Evolutionary conservation across 2,797 vertebrate species (phyloP), one percentile per base, ranked within the genome.

Genomic region (Caiman crocodilus): DNA sequence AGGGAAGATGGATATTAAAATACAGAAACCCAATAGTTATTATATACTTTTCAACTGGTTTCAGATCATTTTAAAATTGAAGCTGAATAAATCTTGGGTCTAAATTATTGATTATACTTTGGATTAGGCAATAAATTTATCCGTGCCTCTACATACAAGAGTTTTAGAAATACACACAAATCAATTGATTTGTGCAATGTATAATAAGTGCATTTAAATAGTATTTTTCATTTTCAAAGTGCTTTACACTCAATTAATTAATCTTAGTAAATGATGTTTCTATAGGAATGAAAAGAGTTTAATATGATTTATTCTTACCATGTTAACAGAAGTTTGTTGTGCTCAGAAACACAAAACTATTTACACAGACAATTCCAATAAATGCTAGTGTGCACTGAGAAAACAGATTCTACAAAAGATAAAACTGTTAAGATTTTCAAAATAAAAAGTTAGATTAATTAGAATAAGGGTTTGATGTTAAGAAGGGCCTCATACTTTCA

Each of bases 401-500:
- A 75, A 57, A 20, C 76, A 78, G 23, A 64, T 32, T 30, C 30
- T 1, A 18, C 14, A 61, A 28, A 6, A 59, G 21, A 83, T 35
- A 90, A 1, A 90, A 1, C 14, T 5, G 2, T 0, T 26, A 42
- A 0, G 7, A 20, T 6, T 82, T 84, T 0, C 42, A 50, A 64
- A 35, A 26, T 13, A 25, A 17, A 11, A 50, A n/a, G 65, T 1
- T 76, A 67, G 26, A 58, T 1, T 26, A 59, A 20, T 63, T 67
- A 32, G 60, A 26, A n/a, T 25, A 17, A 50, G 35, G 71, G 50
- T 50, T 50, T 2, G 2, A 64, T 7, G 0, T 0, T 1, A 1
- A 32, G 16, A 85, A 26, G 50, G 50, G 60, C 2, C 18, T 15
- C n/a, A 35, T 26, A 79, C 25, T 30, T 60, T 77, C 35, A 3